Conservation (phyloP, 2,113 vertebrate genomes). For the Ginglymostoma cirratum region DNA sequence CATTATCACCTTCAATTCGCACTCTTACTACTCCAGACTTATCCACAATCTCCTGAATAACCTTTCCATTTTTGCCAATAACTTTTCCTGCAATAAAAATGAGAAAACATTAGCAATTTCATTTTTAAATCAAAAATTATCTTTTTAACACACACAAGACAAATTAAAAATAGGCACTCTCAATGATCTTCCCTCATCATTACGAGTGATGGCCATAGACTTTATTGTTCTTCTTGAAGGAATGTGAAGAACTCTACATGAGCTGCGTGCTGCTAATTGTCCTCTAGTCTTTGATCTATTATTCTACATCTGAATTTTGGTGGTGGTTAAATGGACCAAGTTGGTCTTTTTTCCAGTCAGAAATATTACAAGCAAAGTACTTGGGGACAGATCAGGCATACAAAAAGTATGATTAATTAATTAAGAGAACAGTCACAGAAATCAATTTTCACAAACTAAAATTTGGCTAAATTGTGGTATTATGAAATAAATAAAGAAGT, state of each 20-base stretch:
- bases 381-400: background rate
- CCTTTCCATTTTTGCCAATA: conserved; percentile 79
- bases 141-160: background rate
- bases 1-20: conserved; percentile 75
- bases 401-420: background rate
- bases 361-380: background rate
- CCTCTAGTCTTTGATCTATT: background rate
- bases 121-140: background rate
- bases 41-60: conserved; percentile 77
- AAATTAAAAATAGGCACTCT: background rate
- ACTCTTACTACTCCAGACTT: conserved; percentile 76
- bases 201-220: background rate
- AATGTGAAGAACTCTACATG: background rate
- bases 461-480: background rate
- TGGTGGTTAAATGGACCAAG: background rate
- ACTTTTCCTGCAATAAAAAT: conserved; percentile 67
- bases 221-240: background rate
- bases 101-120: conserved; percentile 43
- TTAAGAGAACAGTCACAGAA: background rate
- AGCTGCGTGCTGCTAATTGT: background rate
- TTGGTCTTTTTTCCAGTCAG: background rate
- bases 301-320: background rate
- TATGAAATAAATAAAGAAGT: background rate
- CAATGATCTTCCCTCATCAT: background rate
- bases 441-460: background rate